Evolutionary conservation across 2,113 vertebrate genomes (phyloP).

Genomic region (Petroica traversi): DNA sequence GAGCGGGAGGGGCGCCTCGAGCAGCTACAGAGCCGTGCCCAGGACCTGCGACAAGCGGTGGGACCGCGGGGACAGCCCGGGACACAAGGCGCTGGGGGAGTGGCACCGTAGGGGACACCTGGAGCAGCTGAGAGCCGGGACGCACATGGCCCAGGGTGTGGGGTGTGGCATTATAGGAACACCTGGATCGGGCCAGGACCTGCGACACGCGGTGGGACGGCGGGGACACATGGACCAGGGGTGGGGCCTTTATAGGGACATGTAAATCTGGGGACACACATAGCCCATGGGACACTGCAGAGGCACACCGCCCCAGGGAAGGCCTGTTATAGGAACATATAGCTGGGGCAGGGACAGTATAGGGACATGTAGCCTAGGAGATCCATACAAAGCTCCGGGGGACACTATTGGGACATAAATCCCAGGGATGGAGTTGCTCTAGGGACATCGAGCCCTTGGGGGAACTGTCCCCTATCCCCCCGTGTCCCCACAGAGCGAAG

Average conservation of each 20-base stretch:
- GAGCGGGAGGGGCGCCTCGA: background rate
- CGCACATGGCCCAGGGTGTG: background rate
- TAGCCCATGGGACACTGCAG: background rate
- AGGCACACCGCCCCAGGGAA: background rate
- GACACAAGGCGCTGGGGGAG: background rate
- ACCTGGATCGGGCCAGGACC: background rate
- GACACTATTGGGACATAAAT: background rate
- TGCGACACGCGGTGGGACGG: background rate
- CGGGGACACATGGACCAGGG: rapidly evolving
- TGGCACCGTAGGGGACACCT: background rate
- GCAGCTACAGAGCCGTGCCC: background rate
- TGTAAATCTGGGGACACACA: background rate
- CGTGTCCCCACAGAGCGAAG: background rate
- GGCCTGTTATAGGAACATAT: rapidly evolving
- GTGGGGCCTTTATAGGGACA: background rate
- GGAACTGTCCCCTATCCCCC: background rate
- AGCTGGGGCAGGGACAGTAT: background rate
- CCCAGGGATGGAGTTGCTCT: background rate
- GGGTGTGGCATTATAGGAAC: background rate
- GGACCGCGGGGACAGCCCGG: background rate
- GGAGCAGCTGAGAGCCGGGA: background rate
- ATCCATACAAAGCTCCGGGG: background rate
- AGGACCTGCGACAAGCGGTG: background rate
- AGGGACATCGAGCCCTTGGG: background rate
- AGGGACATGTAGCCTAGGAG: background rate